phyloP scores from a whole-genome alignment of 2,113 vertebrate species.

The Neopipo cinnamomea region DNA sequence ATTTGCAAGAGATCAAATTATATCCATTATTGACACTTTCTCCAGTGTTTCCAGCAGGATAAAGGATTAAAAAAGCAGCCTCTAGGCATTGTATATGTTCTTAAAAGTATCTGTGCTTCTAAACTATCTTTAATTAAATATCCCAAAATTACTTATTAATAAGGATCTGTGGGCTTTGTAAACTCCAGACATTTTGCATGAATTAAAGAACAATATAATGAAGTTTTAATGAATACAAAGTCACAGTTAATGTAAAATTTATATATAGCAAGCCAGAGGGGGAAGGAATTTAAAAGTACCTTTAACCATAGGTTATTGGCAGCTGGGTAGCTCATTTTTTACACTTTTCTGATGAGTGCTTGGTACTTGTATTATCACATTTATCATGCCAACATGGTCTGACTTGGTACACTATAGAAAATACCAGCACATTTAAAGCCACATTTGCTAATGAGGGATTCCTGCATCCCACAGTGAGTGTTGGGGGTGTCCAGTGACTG shows the following conservation, averaged over 20 bases:
- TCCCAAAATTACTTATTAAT: constrained; percentile 57
- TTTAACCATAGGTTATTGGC: constrained; percentile 39
- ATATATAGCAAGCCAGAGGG: constrained; percentile 16
- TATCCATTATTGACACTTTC: neutral
- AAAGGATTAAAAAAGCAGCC: neutral
- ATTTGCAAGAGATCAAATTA: neutral
- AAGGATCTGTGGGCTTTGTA: constrained; percentile 40
- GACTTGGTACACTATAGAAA: neutral
- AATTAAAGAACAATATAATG: constrained; percentile 59
- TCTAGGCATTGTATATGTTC: neutral
- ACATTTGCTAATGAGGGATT: neutral
- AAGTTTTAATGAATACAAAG: constrained; percentile 51
- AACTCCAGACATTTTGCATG: constrained; percentile 48
- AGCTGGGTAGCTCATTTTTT: neutral
- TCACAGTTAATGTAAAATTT: constrained; percentile 32
- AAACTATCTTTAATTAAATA: constrained; percentile 56
- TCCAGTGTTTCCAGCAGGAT: neutral
- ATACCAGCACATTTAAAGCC: neutral
- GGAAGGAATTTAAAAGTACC: neutral
- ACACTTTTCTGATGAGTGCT: neutral
- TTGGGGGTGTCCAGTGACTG: neutral
- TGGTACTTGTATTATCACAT: neutral
- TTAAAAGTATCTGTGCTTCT: neutral
- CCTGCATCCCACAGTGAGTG: neutral
- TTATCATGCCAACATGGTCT: neutral